Conservation (phyloP, 2,888 invertebrate species). For the Gibbula magus region DNA sequence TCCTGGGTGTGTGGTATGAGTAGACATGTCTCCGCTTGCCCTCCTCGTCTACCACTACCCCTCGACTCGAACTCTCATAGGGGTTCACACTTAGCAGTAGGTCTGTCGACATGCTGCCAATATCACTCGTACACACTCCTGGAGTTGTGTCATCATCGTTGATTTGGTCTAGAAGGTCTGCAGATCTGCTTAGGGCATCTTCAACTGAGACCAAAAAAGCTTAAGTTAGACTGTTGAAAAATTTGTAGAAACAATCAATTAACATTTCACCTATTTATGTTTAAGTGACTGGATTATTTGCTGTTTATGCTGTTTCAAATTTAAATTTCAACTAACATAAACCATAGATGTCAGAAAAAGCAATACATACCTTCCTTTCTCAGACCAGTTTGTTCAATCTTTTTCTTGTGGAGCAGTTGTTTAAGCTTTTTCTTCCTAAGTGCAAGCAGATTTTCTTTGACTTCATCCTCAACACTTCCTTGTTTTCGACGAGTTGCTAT, state of each 20-base stretch:
- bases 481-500: neutral
- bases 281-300: too few species aligned
- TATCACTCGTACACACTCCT: slow-evolving; percentile 48
- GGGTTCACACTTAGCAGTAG: slow-evolving; percentile 54
- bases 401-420: neutral
- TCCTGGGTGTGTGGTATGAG: slow-evolving; percentile 50
- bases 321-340: too few species aligned
- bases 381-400: neutral
- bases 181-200: slow-evolving; percentile 56
- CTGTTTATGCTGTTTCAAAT: too few species aligned
- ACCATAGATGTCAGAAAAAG: too few species aligned
- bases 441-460: neutral
- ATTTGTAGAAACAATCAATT: neutral
- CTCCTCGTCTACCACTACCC: slow-evolving; percentile 26
- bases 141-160: slow-evolving; percentile 40
- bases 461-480: neutral
- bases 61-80: slow-evolving; percentile 29
- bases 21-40: slow-evolving; percentile 55
- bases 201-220: slow-evolving; percentile 48
- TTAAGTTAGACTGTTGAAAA: neutral
- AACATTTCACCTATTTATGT: too few species aligned
- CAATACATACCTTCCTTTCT: neutral
- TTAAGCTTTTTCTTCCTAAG: neutral
- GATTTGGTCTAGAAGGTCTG: slow-evolving; percentile 47
- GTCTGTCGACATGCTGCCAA: slow-evolving; percentile 56